These are phyloP conservation scores for Disparrhopalites patrizii DNA, from an alignment of 2,888 invertebrate species.

Conservation along the genomic window DNA sequence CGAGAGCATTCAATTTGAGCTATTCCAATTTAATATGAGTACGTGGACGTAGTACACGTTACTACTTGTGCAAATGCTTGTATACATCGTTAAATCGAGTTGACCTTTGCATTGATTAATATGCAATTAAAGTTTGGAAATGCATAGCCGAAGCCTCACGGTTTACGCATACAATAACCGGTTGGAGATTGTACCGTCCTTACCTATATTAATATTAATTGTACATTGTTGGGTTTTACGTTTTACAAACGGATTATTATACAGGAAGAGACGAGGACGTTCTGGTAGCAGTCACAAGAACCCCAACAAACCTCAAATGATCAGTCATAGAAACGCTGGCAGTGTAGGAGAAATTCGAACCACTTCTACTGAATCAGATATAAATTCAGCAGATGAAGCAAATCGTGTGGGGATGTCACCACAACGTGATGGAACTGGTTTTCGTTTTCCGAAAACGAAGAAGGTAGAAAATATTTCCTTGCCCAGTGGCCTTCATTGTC, in stretches of 20 bases:
- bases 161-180: no score
- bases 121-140: no score
- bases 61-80: no score
- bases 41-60: no score
- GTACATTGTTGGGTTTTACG: no score
- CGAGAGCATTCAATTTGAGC: no score
- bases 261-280: conserved; percentile 55
- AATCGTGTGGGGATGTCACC: conserved; percentile 44
- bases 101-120: no score
- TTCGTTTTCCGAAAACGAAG: conserved; percentile 89
- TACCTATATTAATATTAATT: no score
- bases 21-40: no score
- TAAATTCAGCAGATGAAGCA: conserved; percentile 69
- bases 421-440: conserved; percentile 55
- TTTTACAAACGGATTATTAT: neutral
- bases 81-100: no score
- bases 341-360: conserved; percentile 44
- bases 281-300: conserved; percentile 18
- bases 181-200: no score
- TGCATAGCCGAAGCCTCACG: no score
- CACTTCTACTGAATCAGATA: conserved; percentile 72
- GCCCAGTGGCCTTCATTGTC: neutral
- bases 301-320: conserved; percentile 42
- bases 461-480: conserved; percentile 56
- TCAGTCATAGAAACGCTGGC: conserved; percentile 44